Evolutionary conservation across 2,113 vertebrate species (phyloP).

Genomic region (human (Homo sapiens)): GRCh38 chr16:11717001-11717500

Average conservation of each 20-base stretch:
- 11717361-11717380: neutral
- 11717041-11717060: neutral
- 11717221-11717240: neutral
- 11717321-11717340: neutral
- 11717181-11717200: fast-evolving
- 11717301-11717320: neutral
- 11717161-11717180: neutral
- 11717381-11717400: neutral
- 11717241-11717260: neutral
- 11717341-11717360: neutral
- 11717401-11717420: neutral
- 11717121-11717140: neutral
- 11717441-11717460: neutral
- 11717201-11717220: neutral
- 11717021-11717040: neutral
- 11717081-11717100: neutral
- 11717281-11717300: neutral
- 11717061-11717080: neutral
- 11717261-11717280: neutral
- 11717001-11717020: neutral
- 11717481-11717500: conserved; percentile 24
- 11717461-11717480: neutral
- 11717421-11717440: neutral
- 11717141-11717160: neutral
- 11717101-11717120: neutral